These are phyloP conservation scores for Nansenia antarctica DNA, from an alignment of 2,113 vertebrate genomes.

Conservation along the genomic window DNA sequence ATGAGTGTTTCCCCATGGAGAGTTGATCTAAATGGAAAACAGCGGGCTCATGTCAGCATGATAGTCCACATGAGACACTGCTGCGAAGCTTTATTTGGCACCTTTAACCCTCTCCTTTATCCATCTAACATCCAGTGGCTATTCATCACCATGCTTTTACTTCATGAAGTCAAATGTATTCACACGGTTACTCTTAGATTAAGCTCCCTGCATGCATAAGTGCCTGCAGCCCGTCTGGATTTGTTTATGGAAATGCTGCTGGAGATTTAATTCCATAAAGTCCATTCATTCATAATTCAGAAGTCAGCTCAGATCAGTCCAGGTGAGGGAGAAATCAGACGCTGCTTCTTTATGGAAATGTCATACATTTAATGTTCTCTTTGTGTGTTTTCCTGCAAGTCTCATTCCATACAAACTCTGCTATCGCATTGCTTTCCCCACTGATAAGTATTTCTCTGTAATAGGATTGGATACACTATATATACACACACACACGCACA, in stretches of 20 bases:
- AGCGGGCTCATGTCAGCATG: conserved; percentile 58
- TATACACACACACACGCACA: neutral
- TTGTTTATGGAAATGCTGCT: neutral
- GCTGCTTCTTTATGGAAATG: neutral
- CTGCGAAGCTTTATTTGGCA: neutral
- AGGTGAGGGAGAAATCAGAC: neutral
- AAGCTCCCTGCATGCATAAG: neutral
- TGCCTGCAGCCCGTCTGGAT: neutral
- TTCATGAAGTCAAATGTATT: too few species aligned
- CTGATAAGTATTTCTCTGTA: neutral
- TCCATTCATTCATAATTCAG: too few species aligned
- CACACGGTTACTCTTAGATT: neutral
- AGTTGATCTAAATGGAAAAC: conserved; percentile 64
- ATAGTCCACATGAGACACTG: neutral
- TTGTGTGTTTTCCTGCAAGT: neutral
- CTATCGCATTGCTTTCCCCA: too few species aligned
- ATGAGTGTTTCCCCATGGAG: conserved; percentile 64
- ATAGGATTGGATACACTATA: neutral
- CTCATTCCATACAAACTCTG: neutral
- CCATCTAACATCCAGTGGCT: conserved; percentile 7
- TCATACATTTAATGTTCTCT: neutral
- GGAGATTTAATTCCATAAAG: neutral
- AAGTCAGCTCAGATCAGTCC: too few species aligned
- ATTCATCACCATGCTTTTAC: too few species aligned
- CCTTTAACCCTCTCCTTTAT: neutral